Percentiles rank a stretch among this genome's conserved stretches.
phyloP scores from a whole-genome alignment of 2,113 vertebrate genomes.

The Petrocephalus microphthalmus region DNA sequence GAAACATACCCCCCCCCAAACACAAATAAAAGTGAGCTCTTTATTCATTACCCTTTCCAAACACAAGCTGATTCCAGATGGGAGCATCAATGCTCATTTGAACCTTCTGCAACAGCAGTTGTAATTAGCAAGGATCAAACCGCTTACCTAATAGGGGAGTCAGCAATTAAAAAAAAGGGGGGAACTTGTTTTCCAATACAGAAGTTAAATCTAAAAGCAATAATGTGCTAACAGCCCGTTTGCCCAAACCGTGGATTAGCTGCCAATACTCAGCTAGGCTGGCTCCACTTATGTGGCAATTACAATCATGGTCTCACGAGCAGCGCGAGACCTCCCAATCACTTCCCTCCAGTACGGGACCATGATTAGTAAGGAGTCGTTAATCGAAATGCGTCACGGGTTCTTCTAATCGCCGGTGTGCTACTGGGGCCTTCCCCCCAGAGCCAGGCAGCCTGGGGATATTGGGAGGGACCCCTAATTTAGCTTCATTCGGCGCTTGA shows the following conservation, averaged over 20 bases:
- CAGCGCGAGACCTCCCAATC: conserved; percentile 29
- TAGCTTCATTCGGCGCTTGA: not conserved
- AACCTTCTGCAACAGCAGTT: not conserved
- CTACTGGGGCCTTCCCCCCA: not conserved
- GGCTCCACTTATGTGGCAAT: conserved; percentile 35
- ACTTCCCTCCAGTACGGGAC: conserved; percentile 20
- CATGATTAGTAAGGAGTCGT: conserved; percentile 38
- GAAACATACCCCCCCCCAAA: not conserved
- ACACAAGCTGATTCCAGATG: not conserved
- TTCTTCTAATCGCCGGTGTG: conserved; percentile 29
- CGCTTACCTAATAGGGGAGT: not conserved
- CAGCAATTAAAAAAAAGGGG: not conserved
- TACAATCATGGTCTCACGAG: conserved; percentile 43
- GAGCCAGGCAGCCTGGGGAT: not conserved
- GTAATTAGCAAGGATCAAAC: not conserved
- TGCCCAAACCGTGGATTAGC: conserved; percentile 22
- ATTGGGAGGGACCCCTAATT: not conserved
- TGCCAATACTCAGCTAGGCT: conserved; percentile 17
- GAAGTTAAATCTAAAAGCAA: conserved; percentile 5
- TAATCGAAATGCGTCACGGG: conserved; percentile 34
- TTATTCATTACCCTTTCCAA: not conserved
- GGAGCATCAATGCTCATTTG: conserved; percentile 3
- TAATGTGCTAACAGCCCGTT: conserved; percentile 8
- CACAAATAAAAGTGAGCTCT: not conserved
- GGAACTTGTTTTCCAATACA: not conserved